These are phyloP conservation scores for Galaxea fascicularis DNA, from an alignment of 92 coral and sea anemone species.

Conservation along the genomic window DNA sequence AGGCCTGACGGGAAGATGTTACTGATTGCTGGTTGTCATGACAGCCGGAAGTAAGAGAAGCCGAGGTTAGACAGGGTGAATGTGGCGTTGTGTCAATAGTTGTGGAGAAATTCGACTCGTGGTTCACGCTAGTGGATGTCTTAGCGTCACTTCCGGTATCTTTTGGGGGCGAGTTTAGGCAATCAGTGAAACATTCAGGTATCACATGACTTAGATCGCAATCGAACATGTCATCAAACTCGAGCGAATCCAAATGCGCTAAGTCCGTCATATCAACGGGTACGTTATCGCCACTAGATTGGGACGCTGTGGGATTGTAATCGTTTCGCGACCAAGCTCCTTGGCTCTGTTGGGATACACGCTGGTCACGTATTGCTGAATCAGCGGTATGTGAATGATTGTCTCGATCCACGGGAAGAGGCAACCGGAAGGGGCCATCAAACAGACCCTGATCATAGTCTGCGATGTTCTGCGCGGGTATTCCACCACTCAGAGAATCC, in stretches of 20 bases:
- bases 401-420: slow-evolving; percentile 57
- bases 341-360: not conserved
- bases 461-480: slow-evolving; percentile 42
- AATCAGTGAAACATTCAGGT: slow-evolving; percentile 57
- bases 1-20: slow-evolving; percentile 17
- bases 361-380: slow-evolving; percentile 3
- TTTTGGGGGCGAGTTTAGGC: slow-evolving; percentile 27
- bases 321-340: slow-evolving; percentile 1
- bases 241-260: slow-evolving; percentile 54
- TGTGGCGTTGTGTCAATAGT: not conserved
- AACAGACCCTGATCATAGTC: slow-evolving; percentile 53
- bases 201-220: slow-evolving; percentile 64
- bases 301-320: not conserved
- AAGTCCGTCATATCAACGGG: slow-evolving; percentile 61
- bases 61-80: not conserved
- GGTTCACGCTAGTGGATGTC: slow-evolving; percentile 14
- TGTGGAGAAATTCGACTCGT: not conserved
- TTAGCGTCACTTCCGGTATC: not conserved
- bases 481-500: slow-evolving; percentile 65
- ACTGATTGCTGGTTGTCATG: not conserved
- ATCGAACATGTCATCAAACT: slow-evolving; percentile 63
- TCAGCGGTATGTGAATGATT: slow-evolving; percentile 5
- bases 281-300: slow-evolving; percentile 22
- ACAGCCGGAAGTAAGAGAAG: slow-evolving; percentile 1
- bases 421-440: slow-evolving; percentile 79